These are phyloP conservation scores for Cosmia trapezina DNA, from an alignment of 2,888 invertebrate species.

Conservation along the genomic window DNA sequence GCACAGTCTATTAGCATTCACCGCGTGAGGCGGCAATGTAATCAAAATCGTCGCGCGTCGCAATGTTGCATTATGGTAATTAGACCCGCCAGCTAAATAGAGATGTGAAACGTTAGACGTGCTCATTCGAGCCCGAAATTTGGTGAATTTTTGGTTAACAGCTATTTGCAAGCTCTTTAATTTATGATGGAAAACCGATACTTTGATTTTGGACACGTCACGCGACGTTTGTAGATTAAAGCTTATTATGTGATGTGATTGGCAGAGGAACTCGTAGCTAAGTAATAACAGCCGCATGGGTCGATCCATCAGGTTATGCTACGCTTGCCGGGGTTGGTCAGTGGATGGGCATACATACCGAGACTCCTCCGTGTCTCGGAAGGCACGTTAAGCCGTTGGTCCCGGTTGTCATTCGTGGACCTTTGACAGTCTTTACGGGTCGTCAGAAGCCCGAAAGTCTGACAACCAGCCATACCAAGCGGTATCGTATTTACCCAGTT, in stretches of 20 bases:
- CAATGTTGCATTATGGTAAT: slow-evolving; percentile 85
- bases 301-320: too few relatives aligned
- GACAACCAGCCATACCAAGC: too few relatives aligned
- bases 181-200: slow-evolving; percentile 24
- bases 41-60: slow-evolving; percentile 81
- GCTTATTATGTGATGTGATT: background rate
- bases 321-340: too few relatives aligned
- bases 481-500: too few relatives aligned
- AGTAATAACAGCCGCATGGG: too few relatives aligned
- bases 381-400: too few relatives aligned
- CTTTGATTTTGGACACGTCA: slow-evolving; percentile 16
- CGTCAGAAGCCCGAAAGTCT: too few relatives aligned
- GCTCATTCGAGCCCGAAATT: slow-evolving; percentile 70
- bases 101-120: slow-evolving; percentile 76
- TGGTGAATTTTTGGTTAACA: slow-evolving; percentile 56
- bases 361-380: too few relatives aligned
- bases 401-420: too few relatives aligned
- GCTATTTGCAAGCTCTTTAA: slow-evolving; percentile 24
- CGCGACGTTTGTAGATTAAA: slow-evolving; percentile 2
- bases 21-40: slow-evolving; percentile 78
- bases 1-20: slow-evolving; percentile 78
- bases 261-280: too few relatives aligned
- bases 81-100: slow-evolving; percentile 76
- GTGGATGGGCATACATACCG: too few relatives aligned
- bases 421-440: too few relatives aligned